These are phyloP conservation scores for Miltochrista miniata DNA, from an alignment of 2,888 invertebrate genomes.

Conservation along the genomic window DNA sequence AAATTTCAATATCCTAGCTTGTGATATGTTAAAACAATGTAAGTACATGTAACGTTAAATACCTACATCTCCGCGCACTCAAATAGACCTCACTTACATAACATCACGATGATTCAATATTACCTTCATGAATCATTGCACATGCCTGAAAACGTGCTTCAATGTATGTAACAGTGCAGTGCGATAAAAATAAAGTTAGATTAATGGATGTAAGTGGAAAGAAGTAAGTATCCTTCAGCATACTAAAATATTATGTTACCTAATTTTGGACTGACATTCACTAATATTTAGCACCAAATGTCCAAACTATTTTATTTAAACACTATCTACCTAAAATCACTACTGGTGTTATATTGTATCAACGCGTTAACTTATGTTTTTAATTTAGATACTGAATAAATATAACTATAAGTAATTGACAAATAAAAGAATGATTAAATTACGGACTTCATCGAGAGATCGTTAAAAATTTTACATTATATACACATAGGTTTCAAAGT, in stretches of 20 bases:
- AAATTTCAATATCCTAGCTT: conserved; percentile 45
- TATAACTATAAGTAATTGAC: conserved; percentile 16
- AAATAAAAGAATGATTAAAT: conserved; percentile 12
- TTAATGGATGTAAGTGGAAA: too few species aligned
- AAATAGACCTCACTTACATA: conserved; percentile 42
- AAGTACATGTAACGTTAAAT: conserved; percentile 52
- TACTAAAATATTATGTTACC: conserved; percentile 37
- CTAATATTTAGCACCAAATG: conserved; percentile 75
- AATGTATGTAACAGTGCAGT: too few species aligned
- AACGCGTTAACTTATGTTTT: conserved; percentile 11
- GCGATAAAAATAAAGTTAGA: too few species aligned
- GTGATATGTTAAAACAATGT: conserved; percentile 66
- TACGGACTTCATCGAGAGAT: conserved; percentile 1
- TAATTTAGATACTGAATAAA: conserved; percentile 8
- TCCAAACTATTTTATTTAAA: conserved; percentile 66
- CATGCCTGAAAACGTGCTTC: too few species aligned
- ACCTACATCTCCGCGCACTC: conserved; percentile 55
- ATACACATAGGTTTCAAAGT: neutral
- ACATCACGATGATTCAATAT: conserved; percentile 30
- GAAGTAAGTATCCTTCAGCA: conserved; percentile 9
- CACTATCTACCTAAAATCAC: conserved; percentile 59
- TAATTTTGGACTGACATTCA: conserved; percentile 64
- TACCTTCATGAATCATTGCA: too few species aligned
- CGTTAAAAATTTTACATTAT: neutral
- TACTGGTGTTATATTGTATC: conserved; percentile 31